Base-by-base conservation (phyloP, 2,797 vertebrate species). In the Aeoliscus strigatus region DNA sequence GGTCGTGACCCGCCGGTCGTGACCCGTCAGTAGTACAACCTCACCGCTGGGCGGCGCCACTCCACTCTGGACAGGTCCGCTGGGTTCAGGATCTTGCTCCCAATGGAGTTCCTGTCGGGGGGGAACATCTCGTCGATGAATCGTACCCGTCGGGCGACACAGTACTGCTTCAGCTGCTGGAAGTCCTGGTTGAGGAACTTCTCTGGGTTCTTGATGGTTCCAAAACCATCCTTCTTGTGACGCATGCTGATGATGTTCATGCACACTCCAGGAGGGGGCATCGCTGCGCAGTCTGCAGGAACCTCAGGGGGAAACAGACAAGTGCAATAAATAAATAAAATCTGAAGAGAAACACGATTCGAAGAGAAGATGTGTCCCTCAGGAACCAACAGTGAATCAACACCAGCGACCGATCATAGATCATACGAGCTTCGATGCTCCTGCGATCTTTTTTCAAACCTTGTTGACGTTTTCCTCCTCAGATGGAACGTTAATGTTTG, bases 21-120 rank as follows among this genome's bases (percentile, higher is more conserved):
- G n/a, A n/a, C n/a, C n/a, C 0, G 13, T 7, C 29, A 14, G 4
- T 8, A 14, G 13, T 17, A 14, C 4, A 53, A n/a, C n/a, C 84
- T 62, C 60, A 90, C 86, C 27, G 1, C 25, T 32, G 88, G 88
- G 61, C 88, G 80, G 26, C 23, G 39, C 88, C 88, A 90, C 46
- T 40, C 17, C 43, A 89, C 79, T 1, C 14, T 25, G 9, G 2
- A 14, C 66, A 88, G n/a, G 0, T 61, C 26, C 0, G 54, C 26
- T 1, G 80, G 50, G 0, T 0, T 1, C 14, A 87, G 59, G 2
- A 85, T 3, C 1, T 32, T 75, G 1, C 39, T 4, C 0, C 88
- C 88, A 2, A 90, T 85, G 27, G 82, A 78, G 2, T 3, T 37
- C 1, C 2, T 39, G 35, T 84, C 70, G 0, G 86, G 86, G 0